Evolutionary conservation across 2,888 invertebrate genomes (phyloP).

Genomic region (Onthophagus sagittarius): DNA sequence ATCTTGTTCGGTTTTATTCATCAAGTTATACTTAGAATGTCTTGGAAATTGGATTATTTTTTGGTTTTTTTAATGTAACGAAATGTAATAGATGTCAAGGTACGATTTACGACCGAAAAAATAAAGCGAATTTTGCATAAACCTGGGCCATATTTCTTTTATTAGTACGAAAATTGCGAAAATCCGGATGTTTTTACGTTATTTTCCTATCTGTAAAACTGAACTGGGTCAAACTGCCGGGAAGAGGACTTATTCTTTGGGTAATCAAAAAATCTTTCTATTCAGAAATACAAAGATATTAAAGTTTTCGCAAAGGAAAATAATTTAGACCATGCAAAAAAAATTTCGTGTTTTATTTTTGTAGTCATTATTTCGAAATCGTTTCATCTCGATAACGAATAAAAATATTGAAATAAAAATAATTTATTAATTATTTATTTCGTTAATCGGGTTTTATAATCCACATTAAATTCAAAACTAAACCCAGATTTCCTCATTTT

Average conservation of each 20-base stretch:
- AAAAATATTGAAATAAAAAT: neutral
- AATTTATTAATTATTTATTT: too few relatives aligned
- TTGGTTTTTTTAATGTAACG: neutral
- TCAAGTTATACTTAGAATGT: neutral
- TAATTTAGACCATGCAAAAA: too few relatives aligned
- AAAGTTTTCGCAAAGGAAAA: too few relatives aligned
- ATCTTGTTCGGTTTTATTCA: neutral
- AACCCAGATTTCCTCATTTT: neutral
- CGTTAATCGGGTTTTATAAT: neutral
- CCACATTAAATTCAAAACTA: neutral
- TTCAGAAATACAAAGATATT: too few relatives aligned
- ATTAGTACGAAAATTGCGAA: neutral
- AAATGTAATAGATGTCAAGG: neutral
- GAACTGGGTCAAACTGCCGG: neutral
- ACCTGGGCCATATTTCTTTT: neutral
- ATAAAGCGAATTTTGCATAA: neutral
- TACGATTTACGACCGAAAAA: neutral
- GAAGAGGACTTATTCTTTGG: neutral
- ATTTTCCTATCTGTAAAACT: neutral
- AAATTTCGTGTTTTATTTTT: too few relatives aligned
- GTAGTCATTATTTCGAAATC: too few relatives aligned
- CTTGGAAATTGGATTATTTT: neutral
- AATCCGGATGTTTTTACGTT: neutral
- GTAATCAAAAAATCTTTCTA: too few relatives aligned
- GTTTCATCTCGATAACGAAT: too few relatives aligned